These are phyloP conservation scores for Pterobdella sp. DNA, from an alignment of 2,888 invertebrate genomes.

Conservation along the genomic window DNA sequence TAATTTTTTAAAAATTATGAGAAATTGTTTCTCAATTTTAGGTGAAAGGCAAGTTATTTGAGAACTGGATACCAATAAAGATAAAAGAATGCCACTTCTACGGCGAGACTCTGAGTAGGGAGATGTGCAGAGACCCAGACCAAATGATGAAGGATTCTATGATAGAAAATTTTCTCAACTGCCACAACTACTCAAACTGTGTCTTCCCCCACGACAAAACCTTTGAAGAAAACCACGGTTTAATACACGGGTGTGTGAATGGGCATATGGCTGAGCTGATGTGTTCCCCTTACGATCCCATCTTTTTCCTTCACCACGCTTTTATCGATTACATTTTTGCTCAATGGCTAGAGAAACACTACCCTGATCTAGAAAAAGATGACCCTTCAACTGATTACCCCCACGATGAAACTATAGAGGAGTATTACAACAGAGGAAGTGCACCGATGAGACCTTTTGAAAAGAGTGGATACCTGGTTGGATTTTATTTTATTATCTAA, in stretches of 20 bases:
- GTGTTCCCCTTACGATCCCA: constrained; percentile 47
- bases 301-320: constrained; percentile 48
- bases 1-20: too few species aligned
- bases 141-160: constrained; percentile 28
- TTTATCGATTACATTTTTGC: constrained; percentile 50
- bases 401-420: background rate
- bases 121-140: constrained; percentile 15
- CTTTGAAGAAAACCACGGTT: constrained; percentile 42
- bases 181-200: constrained; percentile 17
- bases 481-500: too few species aligned
- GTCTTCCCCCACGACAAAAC: constrained; percentile 37
- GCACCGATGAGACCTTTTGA: constrained; percentile 25
- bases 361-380: background rate
- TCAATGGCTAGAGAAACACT: constrained; percentile 30
- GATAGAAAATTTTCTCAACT: constrained; percentile 22
- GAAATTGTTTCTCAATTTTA: too few species aligned
- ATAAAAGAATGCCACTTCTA: constrained; percentile 1
- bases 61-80: constrained; percentile 7
- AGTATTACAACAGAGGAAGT: constrained; percentile 16
- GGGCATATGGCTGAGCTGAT: constrained; percentile 46
- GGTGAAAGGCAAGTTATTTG: constrained; percentile 3
- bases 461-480: constrained; percentile 12
- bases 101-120: constrained; percentile 1
- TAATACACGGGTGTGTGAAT: constrained; percentile 45
- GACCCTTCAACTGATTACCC: constrained; percentile 14